Conservation (phyloP, 2,888 invertebrate genomes). For the Prenolepis imparis region DNA sequence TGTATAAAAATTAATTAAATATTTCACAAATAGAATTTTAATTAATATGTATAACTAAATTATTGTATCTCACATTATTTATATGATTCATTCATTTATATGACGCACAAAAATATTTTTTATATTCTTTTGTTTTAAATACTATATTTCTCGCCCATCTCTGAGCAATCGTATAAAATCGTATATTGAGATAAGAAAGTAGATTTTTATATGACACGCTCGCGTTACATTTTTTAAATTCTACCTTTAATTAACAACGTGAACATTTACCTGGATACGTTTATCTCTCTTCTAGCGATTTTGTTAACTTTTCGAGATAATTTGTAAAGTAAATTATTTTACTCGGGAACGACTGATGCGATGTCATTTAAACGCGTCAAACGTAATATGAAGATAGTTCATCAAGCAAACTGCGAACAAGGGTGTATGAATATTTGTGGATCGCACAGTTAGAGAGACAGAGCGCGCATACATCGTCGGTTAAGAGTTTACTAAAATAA, state of each 20-base stretch:
- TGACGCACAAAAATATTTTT: not conserved
- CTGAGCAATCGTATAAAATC: not conserved
- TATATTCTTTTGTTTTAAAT: not conserved
- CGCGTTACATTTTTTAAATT: not conserved
- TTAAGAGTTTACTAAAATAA: slow-evolving; percentile 21
- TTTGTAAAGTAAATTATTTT: not conserved
- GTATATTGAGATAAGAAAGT: not conserved
- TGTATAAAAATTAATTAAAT: not conserved
- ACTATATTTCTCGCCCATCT: not conserved
- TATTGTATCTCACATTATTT: not conserved
- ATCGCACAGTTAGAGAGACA: not conserved
- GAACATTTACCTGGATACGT: not conserved
- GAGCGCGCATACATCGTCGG: not conserved
- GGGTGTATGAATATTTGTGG: slow-evolving; percentile 29
- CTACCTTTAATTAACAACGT: not conserved
- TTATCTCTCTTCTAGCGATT: not conserved
- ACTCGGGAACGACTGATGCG: not conserved
- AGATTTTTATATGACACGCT: not conserved
- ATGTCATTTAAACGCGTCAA: slow-evolving; percentile 22
- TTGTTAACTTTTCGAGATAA: not conserved
- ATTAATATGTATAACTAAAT: not conserved
- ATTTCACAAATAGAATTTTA: not conserved
- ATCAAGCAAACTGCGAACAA: slow-evolving; percentile 23
- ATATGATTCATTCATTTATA: not conserved
- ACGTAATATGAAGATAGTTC: not conserved